phyloP scores from a whole-genome alignment of 1,140 invertebrate genomes.

The Octopus bimaculoides region DNA sequence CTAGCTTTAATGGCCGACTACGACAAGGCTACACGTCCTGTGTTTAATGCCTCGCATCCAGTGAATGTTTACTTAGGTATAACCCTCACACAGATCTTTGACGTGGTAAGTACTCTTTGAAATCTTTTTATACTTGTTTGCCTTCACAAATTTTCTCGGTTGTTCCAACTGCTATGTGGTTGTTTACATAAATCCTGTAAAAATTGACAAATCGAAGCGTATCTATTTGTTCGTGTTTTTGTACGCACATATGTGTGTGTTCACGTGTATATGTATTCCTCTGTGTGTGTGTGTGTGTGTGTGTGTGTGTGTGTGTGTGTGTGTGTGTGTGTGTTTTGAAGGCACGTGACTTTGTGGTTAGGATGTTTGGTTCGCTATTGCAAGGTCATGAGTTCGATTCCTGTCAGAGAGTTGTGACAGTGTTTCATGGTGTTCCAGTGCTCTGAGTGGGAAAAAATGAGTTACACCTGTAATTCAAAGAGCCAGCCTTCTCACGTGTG shows the following conservation, averaged over 20 bases:
- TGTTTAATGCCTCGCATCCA: conserved; percentile 94
- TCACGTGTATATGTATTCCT: not conserved
- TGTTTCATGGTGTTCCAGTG: too few species aligned
- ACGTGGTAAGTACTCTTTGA: conserved; percentile 78
- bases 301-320: not conserved
- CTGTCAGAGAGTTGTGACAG: too few species aligned
- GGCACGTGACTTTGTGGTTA: too few species aligned
- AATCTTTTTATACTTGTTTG: not conserved
- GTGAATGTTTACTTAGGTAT: conserved; percentile 94
- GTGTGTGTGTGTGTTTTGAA: too few species aligned
- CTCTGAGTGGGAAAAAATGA: too few species aligned
- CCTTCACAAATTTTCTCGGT: too few species aligned
- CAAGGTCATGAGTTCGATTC: too few species aligned
- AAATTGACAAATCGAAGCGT: not conserved
- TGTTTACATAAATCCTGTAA: not conserved
- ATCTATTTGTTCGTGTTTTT: not conserved
- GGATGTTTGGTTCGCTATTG: too few species aligned
- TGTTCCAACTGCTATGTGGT: not conserved
- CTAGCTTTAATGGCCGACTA: conserved; percentile 89
- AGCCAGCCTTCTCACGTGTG: too few species aligned
- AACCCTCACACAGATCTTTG: conserved; percentile 98
- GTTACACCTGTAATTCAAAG: too few species aligned
- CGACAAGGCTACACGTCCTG: conserved; percentile 94
- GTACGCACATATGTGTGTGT: not conserved
- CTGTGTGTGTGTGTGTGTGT: too few species aligned